Evolutionary conservation across 2,888 invertebrate species (phyloP).

Genomic region (Leucania comma): DNA sequence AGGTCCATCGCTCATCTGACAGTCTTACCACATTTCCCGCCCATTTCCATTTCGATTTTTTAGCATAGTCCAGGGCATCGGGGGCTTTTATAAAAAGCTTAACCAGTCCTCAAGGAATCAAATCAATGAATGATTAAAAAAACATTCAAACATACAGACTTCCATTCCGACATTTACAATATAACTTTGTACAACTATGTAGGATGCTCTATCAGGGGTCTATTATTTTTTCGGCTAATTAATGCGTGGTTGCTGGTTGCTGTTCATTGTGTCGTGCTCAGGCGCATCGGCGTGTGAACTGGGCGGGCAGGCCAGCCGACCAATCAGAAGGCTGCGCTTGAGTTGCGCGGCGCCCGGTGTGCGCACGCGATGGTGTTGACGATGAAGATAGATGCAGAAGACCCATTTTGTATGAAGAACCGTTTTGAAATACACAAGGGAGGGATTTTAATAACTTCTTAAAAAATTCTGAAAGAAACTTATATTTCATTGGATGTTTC

Average conservation of each 20-base stretch:
- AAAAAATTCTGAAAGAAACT: too few relatives aligned
- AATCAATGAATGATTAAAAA: not conserved
- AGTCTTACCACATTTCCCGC: too few relatives aligned
- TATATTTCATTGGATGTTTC: too few relatives aligned
- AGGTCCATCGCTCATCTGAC: too few relatives aligned
- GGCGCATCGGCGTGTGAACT: conserved; percentile 74
- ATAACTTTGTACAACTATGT: not conserved
- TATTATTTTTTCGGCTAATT: conserved; percentile 47
- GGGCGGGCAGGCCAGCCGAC: conserved; percentile 69
- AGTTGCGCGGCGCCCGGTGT: conserved; percentile 56
- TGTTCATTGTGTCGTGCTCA: conserved; percentile 72
- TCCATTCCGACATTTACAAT: not conserved
- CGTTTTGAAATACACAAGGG: too few relatives aligned
- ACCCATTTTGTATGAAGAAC: not conserved
- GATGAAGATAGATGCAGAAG: conserved; percentile 42
- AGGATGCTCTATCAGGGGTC: conserved; percentile 46
- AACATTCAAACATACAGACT: not conserved
- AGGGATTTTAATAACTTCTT: too few relatives aligned
- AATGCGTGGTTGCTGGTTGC: conserved; percentile 48
- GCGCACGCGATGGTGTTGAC: conserved; percentile 49
- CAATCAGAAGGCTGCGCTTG: conserved; percentile 74
- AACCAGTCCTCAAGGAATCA: too few relatives aligned
- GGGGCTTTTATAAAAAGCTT: too few relatives aligned
- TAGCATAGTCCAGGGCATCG: too few relatives aligned
- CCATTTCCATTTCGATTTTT: too few relatives aligned